These are phyloP conservation scores for Ardeotis arabs DNA, from an alignment of 2,113 vertebrate genomes.

Conservation along the genomic window DNA sequence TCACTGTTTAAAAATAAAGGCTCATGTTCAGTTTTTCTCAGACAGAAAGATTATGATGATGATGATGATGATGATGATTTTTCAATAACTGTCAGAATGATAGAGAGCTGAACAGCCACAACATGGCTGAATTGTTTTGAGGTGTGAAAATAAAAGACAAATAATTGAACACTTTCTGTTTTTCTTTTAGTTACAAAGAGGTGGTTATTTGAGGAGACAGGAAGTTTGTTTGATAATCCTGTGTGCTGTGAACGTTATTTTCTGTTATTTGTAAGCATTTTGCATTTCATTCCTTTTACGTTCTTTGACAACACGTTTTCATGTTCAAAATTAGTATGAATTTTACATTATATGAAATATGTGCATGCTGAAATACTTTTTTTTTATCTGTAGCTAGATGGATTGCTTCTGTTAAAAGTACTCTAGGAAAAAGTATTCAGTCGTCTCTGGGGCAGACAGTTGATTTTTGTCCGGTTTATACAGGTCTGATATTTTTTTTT, in stretches of 20 bases:
- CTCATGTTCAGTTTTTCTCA: neutral
- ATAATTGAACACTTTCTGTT: neutral
- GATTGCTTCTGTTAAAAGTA: neutral
- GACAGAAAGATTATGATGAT: neutral
- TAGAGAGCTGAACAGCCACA: neutral
- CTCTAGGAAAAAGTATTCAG: neutral
- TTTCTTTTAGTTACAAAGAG: neutral
- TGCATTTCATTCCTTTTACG: neutral
- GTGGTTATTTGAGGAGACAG: neutral
- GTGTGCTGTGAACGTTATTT: neutral
- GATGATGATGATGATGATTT: neutral
- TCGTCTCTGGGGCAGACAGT: neutral
- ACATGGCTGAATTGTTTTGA: neutral
- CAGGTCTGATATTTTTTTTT: neutral
- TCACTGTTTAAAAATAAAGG: neutral
- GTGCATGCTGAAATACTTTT: neutral
- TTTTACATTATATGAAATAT: neutral
- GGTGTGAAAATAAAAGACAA: neutral
- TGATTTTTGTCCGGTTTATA: neutral
- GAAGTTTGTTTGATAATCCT: neutral
- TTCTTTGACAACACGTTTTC: neutral
- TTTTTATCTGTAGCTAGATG: neutral
- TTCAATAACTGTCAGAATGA: neutral
- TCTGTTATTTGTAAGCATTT: neutral
- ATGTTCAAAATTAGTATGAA: neutral